Base-by-base conservation (phyloP, 2,113 vertebrate genomes). In the Trochalopteron elliotii region DNA sequence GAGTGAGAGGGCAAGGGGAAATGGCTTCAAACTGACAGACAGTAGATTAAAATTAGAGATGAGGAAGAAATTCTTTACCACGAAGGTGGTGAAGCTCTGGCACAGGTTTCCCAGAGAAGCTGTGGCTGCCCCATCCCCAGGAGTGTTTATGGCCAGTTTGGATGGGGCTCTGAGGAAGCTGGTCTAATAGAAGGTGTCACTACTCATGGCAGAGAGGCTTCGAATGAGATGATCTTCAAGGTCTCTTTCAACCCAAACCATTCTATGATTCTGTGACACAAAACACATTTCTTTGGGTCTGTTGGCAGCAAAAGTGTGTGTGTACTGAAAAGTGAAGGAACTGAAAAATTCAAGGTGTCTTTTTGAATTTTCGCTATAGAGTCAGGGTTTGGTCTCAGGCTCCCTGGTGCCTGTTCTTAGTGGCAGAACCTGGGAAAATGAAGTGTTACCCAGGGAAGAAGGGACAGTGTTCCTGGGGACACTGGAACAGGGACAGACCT, bases 131-230 rank as follows among this genome's bases (percentile, higher is more conserved):
- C 15, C 6, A 21, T 21, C 3, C 28, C 52, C 59, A 12, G 23
- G 6, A 59, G 10, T 30, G 28, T 39, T 6, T 28, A 67, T 30
- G 2, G 37, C 11, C 33, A 52, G 5, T 23, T 0, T 67, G 19
- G 52, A 45, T 21, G 23, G 28, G 0, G 8, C 27, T 53, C 24
- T 74, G 28, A 59, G 33, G 1, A 45, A 30, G 0, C 33, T 74
- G 44, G 18, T 4, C 1, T 21, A 5, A 10, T 17, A 7, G 15
- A 30, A 45, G 7, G 8, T 30, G 15, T 45, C 12, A 2, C 0
- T 20, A 4, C 5, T 15, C 7, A 21, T 9, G 14, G 23, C 37
- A 52, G 39, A 44, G 33, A 12, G 12, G 2, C 2, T 44, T 72
- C 0, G 5, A 81, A 65, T 1, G 1, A 28, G 16, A 17, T 42